Percentiles rank a stretch among this genome's conserved stretches.
These are phyloP conservation scores for Drosophila stalkeri DNA, from an alignment of 2,888 invertebrate genomes.

Conservation along the genomic window DNA sequence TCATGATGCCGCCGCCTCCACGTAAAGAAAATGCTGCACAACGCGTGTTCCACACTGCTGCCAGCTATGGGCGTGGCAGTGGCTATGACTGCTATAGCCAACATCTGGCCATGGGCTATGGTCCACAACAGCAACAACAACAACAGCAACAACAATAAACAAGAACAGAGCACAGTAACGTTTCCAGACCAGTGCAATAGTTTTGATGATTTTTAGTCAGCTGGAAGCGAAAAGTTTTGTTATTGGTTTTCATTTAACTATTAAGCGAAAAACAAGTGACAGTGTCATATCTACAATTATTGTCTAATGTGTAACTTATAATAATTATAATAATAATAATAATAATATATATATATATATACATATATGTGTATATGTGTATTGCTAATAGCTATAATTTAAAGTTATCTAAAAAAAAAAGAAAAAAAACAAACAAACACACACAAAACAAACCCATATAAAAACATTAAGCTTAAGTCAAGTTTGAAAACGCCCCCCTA, in stretches of 20 bases:
- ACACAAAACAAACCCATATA: slow-evolving; percentile 19
- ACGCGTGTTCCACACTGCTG: slow-evolving; percentile 34
- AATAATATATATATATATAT: slow-evolving; percentile 23
- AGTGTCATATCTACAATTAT: slow-evolving; percentile 82
- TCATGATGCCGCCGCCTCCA: slow-evolving; percentile 79
- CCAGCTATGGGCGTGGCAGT: slow-evolving; percentile 53
- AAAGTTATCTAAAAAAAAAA: slow-evolving; percentile 61
- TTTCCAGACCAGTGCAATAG: slow-evolving; percentile 75
- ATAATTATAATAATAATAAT: slow-evolving; percentile 16
- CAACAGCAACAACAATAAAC: slow-evolving; percentile 12
- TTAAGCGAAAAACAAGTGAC: slow-evolving; percentile 67
- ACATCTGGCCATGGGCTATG: slow-evolving; percentile 62
- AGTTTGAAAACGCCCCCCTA: slow-evolving; percentile 43
- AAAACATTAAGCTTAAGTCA: slow-evolving; percentile 25
- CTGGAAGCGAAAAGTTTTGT: slow-evolving; percentile 61
- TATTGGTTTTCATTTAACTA: slow-evolving; percentile 35
- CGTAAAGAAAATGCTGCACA: slow-evolving; percentile 54
- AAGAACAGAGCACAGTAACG: slow-evolving; percentile 49
- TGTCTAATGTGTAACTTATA: slow-evolving; percentile 60
- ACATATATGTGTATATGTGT: slow-evolving; percentile 13
- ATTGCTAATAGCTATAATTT: slow-evolving; percentile 71
- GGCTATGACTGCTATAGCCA: slow-evolving; percentile 71
- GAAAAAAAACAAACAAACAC: neutral
- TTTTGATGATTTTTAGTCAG: slow-evolving; percentile 49
- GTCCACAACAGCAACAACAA: slow-evolving; percentile 13